Conservation (phyloP, 2,113 vertebrate species). For the Hiodon tergisus region DNA sequence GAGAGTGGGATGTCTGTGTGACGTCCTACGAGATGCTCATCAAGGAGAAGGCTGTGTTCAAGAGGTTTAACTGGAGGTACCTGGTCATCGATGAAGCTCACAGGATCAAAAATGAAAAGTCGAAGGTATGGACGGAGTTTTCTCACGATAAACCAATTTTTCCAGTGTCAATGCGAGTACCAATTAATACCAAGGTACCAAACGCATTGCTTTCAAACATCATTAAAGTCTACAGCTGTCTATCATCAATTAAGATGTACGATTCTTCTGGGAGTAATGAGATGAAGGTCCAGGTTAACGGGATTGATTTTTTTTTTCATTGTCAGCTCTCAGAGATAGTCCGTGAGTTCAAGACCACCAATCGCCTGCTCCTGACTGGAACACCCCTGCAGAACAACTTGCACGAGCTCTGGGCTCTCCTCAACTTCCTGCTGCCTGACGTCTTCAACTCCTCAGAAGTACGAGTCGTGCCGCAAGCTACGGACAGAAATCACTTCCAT, state of each 20-base stretch:
- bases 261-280: too few species aligned
- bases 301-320: slow-evolving; percentile 4
- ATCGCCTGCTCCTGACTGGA: slow-evolving; percentile 87
- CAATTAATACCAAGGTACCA: too few species aligned
- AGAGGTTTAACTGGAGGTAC: slow-evolving; percentile 98
- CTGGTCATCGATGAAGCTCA: slow-evolving; percentile 97
- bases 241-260: too few species aligned
- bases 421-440: slow-evolving; percentile 94
- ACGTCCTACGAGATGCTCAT: slow-evolving; percentile 98
- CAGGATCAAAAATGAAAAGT: slow-evolving; percentile 98
- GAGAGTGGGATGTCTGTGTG: slow-evolving; percentile 97
- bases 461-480: slow-evolving; percentile 7
- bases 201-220: too few species aligned
- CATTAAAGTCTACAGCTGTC: too few species aligned
- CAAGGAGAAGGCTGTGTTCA: slow-evolving; percentile 95
- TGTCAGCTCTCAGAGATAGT: slow-evolving; percentile 92
- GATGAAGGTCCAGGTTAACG: too few species aligned
- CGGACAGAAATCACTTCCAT: not conserved
- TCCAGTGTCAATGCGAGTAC: too few species aligned
- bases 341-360: slow-evolving; percentile 96
- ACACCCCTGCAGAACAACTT: slow-evolving; percentile 97
- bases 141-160: too few species aligned
- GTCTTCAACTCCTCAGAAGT: slow-evolving; percentile 96
- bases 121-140: slow-evolving; percentile 70
- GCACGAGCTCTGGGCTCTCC: slow-evolving; percentile 94